Evolutionary conservation across 2,888 invertebrate species (phyloP).

Genomic region (Drosophila kanekoi): DNA sequence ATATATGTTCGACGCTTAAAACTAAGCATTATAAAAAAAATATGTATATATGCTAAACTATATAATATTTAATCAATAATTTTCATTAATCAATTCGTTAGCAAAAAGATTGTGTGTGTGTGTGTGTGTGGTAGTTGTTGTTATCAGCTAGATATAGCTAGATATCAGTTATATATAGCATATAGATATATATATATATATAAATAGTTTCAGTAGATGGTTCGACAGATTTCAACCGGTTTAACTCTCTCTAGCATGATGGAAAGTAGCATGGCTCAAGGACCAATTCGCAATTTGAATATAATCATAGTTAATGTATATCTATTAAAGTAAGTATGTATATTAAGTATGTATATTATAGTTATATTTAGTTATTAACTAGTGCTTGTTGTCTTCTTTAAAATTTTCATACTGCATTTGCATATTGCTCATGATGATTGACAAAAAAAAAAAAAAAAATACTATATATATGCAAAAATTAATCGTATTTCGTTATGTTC

Average conservation of each 20-base stretch:
- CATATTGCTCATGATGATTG: conserved; percentile 41
- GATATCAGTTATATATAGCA: conserved; percentile 10
- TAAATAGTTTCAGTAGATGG: conserved; percentile 42
- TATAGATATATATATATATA: not conserved
- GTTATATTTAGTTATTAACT: conserved; percentile 22
- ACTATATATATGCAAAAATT: conserved; percentile 13
- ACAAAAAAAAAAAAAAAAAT: conserved; percentile 4
- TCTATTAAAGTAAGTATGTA: conserved; percentile 10
- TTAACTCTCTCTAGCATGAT: conserved; percentile 41
- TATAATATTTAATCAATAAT: conserved; percentile 12
- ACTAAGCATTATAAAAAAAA: conserved; percentile 44
- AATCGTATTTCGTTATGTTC: conserved; percentile 8
- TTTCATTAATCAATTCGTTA: conserved; percentile 7
- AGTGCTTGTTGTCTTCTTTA: not conserved
- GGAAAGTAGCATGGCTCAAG: not conserved
- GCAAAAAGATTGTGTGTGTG: conserved; percentile 25
- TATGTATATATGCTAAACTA: conserved; percentile 12
- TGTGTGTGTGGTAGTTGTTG: conserved; percentile 10
- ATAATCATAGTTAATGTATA: conserved; percentile 13
- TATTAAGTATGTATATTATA: conserved; percentile 16
- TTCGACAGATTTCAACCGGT: conserved; percentile 33
- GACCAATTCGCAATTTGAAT: conserved; percentile 20
- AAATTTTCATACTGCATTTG: conserved; percentile 15
- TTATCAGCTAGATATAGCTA: conserved; percentile 7
- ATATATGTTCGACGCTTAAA: conserved; percentile 20